Percentiles rank a stretch among this genome's conserved stretches.
phyloP scores from a whole-genome alignment of 2,888 invertebrate genomes.

The Aproaerema taeniolella region DNA sequence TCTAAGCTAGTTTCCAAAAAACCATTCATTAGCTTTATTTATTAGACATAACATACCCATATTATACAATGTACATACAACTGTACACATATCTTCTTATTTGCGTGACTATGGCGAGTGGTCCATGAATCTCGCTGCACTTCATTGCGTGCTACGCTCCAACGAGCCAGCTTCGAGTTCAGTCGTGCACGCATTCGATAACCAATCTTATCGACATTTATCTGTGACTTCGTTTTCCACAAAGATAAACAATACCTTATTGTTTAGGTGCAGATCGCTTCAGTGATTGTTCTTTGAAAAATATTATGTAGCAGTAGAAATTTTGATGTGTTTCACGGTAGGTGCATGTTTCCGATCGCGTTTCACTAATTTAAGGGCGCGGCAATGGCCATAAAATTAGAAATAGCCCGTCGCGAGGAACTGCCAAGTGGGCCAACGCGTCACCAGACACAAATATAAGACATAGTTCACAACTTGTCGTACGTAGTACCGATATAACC shows the following conservation, averaged over 20 bases:
- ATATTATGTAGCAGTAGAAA: constrained; percentile 2
- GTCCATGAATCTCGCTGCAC: no score
- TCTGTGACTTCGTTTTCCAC: constrained; percentile 45
- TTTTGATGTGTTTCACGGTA: no score
- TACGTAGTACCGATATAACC: no score
- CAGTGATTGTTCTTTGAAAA: constrained; percentile 26
- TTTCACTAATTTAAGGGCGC: constrained; percentile 36
- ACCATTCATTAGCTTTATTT: no score
- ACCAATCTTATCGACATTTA: constrained; percentile 48
- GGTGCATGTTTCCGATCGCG: no score
- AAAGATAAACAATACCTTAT: constrained; percentile 50
- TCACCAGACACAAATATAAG: constrained; percentile 12
- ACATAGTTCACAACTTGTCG: no score
- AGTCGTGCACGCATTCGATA: constrained; percentile 37
- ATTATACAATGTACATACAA: no score
- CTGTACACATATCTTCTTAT: no score
- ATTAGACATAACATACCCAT: no score
- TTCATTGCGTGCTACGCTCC: constrained; percentile 22
- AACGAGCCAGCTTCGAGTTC: constrained; percentile 21
- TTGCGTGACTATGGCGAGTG: no score
- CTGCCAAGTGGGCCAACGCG: constrained; percentile 55
- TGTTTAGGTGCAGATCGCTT: constrained; percentile 37
- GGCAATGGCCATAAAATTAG: constrained; percentile 54
- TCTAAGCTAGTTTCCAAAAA: no score
- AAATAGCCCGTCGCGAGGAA: constrained; percentile 54